phyloP scores from a whole-genome alignment of 1,140 invertebrate genomes.

The Pollicipes pollicipes region DNA sequence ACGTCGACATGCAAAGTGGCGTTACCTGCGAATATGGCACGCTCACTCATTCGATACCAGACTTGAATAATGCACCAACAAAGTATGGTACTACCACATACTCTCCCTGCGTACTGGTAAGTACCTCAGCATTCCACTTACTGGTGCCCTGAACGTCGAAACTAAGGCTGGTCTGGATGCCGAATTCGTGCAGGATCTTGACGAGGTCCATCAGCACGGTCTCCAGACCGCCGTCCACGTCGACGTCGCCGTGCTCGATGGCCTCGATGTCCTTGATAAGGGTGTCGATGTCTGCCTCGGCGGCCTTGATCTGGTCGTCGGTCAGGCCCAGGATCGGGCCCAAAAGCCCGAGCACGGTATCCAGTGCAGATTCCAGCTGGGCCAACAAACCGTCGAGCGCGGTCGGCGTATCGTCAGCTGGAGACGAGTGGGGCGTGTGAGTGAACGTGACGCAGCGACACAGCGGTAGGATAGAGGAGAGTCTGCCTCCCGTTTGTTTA shows the following conservation, averaged over 20 bases:
- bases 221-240: background rate
- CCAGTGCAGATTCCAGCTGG: background rate
- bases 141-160: background rate
- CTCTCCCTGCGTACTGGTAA: no score
- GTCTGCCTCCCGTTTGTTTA: no score
- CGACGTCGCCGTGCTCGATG: background rate
- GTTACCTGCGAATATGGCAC: no score
- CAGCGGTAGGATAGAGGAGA: no score
- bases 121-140: no score
- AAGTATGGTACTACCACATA: no score
- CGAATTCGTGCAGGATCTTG: background rate
- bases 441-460: no score
- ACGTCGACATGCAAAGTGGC: no score
- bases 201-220: background rate
- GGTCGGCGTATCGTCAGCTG: background rate
- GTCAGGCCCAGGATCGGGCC: background rate
- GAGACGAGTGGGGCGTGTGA: no score
- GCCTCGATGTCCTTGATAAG: background rate
- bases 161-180: background rate
- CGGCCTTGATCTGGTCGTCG: background rate
- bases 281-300: background rate
- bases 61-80: no score
- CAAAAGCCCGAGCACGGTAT: background rate
- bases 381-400: background rate
- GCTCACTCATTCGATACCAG: no score